Base-by-base conservation (phyloP, 2,797 vertebrate genomes). In the Amazonetta brasiliensis region DNA sequence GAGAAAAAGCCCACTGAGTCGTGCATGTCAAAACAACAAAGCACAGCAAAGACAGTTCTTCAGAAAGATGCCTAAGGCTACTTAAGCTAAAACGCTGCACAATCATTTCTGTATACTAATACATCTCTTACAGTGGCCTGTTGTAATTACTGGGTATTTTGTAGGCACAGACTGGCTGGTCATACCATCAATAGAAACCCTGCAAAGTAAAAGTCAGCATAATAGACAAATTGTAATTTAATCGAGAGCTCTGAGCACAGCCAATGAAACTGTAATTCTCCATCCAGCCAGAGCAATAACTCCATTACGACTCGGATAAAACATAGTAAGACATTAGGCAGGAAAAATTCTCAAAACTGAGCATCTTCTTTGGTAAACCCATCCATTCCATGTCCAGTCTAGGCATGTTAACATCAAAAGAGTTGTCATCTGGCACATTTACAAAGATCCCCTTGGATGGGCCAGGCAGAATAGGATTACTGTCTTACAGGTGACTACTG, bases 91-190 rank as follows among this genome's bases (percentile, higher is more conserved):
- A 97, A 92, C 25, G 91, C 62, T 84, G 79, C 90, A 95, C 84
- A 91, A 91, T 94, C 35, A 7, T 87, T 85, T 74, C 91, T 91
- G 92, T 92, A 94, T 93, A 85, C 91, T 94, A 88, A 94, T 94
- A 94, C 91, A 89, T 84, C 84, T 84, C 46, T 54, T 72, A 95
- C 84, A 96, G 82, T 81, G 81, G 60, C 68, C 93, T 87, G 75
- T 85, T 95, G 84, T 96, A 97, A 93, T 93, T 94, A 95, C 84
- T 89, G 90, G 41, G 41, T 64, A 87, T 83, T 95, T 75, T 85
- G 76, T 60, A 92, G 92, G 73, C 33, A 87, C 50, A 91, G 91
- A 83, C 85, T 82, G 64, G 63, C 80, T 84, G 77, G 63, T 82
- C 77, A 56, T 55, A 92, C 21, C 52, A 84, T 89, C 90, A 92